These are phyloP conservation scores for Hypolimnas misippus DNA, from an alignment of 2,888 invertebrate genomes.

Conservation along the genomic window DNA sequence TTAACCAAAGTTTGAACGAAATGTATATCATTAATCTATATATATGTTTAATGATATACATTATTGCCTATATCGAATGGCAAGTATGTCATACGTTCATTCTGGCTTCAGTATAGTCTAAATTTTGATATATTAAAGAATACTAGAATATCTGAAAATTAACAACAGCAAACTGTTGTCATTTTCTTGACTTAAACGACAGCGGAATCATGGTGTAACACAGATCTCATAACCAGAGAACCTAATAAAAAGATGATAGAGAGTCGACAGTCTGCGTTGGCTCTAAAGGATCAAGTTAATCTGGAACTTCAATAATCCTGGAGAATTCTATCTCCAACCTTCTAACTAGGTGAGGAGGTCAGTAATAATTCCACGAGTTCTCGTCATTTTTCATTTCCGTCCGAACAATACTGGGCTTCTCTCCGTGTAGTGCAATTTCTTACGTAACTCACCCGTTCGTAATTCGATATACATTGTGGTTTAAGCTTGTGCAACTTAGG, in stretches of 20 bases:
- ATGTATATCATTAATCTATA: too few relatives aligned
- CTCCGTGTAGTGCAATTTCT: neutral
- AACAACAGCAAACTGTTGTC: too few relatives aligned
- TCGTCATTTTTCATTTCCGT: conserved; percentile 3
- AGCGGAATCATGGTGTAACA: too few relatives aligned
- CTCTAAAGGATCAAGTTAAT: neutral
- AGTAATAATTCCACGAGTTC: conserved; percentile 9
- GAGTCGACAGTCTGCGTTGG: neutral
- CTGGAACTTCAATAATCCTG: conserved; percentile 1
- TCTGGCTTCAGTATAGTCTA: too few relatives aligned
- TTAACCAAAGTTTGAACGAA: too few relatives aligned
- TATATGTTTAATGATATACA: too few relatives aligned
- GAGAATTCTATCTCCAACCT: neutral
- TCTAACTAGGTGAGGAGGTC: conserved; percentile 1
- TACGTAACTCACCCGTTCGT: neutral
- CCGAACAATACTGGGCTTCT: neutral
- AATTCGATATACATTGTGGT: neutral
- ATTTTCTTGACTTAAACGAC: too few relatives aligned
- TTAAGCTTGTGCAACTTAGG: neutral
- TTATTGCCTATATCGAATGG: too few relatives aligned
- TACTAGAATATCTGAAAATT: too few relatives aligned
- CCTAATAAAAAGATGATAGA: too few relatives aligned
- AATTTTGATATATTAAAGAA: too few relatives aligned
- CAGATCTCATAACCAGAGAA: neutral
- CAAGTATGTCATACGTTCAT: too few relatives aligned